Conservation (phyloP, 2,113 vertebrate genomes). For the Anguilla rostrata region DNA sequence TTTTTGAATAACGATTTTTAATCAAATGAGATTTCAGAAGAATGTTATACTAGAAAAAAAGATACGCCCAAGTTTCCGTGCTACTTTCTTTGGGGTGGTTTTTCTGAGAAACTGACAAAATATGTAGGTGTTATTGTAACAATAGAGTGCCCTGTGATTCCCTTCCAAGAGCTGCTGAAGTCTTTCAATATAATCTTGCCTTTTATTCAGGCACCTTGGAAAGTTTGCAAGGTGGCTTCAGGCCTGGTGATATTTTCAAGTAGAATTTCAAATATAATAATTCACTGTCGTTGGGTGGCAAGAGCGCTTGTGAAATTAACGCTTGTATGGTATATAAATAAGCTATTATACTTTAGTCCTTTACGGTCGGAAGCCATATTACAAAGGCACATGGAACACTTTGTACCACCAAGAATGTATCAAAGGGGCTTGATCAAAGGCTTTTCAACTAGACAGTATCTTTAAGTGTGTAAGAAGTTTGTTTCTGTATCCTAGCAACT, state of each 20-base stretch:
- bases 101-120: background rate
- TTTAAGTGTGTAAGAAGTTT: constrained; percentile 13
- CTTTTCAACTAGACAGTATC: constrained; percentile 12
- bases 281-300: background rate
- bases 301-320: background rate
- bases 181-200: background rate
- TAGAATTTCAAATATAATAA: too few relatives aligned
- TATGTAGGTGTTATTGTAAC: background rate
- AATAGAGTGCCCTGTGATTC: background rate
- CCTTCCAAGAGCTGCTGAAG: background rate
- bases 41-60: background rate
- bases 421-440: constrained; percentile 21
- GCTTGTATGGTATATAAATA: background rate
- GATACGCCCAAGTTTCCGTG: background rate
- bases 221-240: background rate
- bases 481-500: constrained; percentile 16
- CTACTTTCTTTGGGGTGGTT: background rate
- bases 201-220: background rate
- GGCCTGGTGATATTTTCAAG: background rate
- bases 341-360: background rate
- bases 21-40: background rate
- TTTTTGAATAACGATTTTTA: background rate
- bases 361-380: background rate
- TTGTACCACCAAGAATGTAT: constrained; percentile 18
- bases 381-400: background rate